A percentile compares a stretch with the other conserved stretches of the same genome.
phyloP scores from a whole-genome alignment of 2,888 invertebrate genomes.

The Heliconius hortense region DNA sequence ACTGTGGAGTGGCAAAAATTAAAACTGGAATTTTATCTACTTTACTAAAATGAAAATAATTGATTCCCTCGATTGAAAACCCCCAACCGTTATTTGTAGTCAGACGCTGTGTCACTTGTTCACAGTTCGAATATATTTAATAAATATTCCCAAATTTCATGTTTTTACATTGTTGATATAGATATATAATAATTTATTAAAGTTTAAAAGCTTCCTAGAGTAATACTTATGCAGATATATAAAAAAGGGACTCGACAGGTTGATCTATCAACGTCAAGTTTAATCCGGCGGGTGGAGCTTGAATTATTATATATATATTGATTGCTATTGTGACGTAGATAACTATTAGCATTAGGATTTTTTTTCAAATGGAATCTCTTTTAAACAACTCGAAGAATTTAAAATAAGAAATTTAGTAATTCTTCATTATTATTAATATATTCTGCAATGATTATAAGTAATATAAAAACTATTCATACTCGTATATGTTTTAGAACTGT shows the following conservation, averaged over 20 bases:
- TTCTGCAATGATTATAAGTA: too few species aligned
- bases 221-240: background rate
- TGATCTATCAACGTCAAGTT: conserved; percentile 6
- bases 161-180: background rate
- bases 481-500: too few species aligned
- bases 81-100: too few species aligned
- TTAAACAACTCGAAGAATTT: too few species aligned
- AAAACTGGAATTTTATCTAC: too few species aligned
- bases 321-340: background rate
- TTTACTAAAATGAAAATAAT: too few species aligned
- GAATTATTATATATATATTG: background rate
- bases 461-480: too few species aligned
- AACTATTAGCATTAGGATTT: background rate
- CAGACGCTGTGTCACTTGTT: too few species aligned
- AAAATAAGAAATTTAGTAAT: too few species aligned
- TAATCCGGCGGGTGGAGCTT: conserved; percentile 1
- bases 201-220: background rate
- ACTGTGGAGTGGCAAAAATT: too few species aligned
- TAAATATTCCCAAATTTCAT: background rate
- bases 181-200: background rate
- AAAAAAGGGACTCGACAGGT: conserved; percentile 7
- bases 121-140: background rate
- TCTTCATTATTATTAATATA: too few species aligned
- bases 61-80: too few species aligned
- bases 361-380: background rate